phyloP scores from a whole-genome alignment of 2,113 vertebrate genomes.

The Sapayoa aenigma region DNA sequence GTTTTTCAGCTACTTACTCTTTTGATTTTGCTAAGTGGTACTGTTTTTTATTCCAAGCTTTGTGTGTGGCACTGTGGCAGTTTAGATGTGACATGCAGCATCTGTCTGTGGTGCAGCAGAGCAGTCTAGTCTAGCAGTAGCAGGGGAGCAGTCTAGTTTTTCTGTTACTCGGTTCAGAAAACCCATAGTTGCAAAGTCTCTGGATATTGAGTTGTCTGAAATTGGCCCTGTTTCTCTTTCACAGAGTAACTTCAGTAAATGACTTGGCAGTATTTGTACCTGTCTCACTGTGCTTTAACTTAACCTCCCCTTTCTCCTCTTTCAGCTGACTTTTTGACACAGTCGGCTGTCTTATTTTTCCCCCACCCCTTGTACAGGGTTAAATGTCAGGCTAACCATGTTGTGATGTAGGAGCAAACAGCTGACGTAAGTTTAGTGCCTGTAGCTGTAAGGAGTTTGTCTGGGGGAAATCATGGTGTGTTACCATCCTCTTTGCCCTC shows the following conservation, averaged over 20 bases:
- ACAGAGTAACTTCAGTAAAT: neutral
- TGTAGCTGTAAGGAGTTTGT: neutral
- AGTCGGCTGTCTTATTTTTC: neutral
- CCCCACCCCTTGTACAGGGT: neutral
- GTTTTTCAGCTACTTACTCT: neutral
- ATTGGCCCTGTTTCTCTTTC: neutral
- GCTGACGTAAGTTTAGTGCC: neutral
- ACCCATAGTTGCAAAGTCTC: neutral
- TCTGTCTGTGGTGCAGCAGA: neutral
- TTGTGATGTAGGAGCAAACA: neutral
- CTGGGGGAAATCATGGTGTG: neutral
- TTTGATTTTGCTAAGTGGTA: neutral
- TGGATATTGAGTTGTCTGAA: neutral
- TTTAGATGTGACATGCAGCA: neutral
- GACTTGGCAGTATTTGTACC: neutral
- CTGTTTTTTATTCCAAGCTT: neutral
- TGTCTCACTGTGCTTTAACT: neutral
- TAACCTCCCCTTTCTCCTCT: neutral
- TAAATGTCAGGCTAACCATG: neutral
- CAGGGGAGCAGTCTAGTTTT: neutral
- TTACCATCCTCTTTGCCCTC: neutral
- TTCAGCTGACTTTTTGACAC: neutral
- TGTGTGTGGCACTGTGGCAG: neutral
- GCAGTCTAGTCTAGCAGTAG: too few species aligned
- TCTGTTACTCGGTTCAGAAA: neutral